A percentile compares a stretch with the other conserved stretches of the same genome.
phyloP scores from a whole-genome alignment of 2,888 invertebrate genomes.

The Cordilura impudica region DNA sequence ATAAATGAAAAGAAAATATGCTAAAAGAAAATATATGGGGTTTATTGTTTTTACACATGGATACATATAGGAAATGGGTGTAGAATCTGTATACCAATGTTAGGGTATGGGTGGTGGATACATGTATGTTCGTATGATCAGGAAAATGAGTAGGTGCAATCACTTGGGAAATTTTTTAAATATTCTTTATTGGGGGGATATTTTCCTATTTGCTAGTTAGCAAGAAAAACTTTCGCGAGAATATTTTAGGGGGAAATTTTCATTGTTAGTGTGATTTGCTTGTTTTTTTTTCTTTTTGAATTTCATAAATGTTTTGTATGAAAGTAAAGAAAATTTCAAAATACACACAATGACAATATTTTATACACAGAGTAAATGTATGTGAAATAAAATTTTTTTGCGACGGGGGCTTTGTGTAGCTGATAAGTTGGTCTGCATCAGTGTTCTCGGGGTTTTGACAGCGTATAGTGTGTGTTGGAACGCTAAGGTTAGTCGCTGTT shows the following conservation, averaged over 20 bases:
- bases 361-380: constrained; percentile 58
- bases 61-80: constrained; percentile 22
- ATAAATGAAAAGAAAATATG: constrained; percentile 24
- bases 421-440: constrained; percentile 77
- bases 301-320: constrained; percentile 40
- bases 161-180: constrained; percentile 69
- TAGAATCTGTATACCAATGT: constrained; percentile 9
- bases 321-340: constrained; percentile 25
- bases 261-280: constrained; percentile 14
- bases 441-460: constrained; percentile 79
- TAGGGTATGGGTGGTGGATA: neutral
- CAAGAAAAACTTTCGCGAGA: constrained; percentile 5
- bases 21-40: neutral
- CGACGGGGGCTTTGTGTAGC: constrained; percentile 75
- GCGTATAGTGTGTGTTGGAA: constrained; percentile 79
- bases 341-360: constrained; percentile 24
- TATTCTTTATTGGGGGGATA: constrained; percentile 21
- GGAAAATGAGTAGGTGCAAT: constrained; percentile 62
- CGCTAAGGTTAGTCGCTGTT: constrained; percentile 78
- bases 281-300: no score
- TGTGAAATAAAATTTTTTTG: constrained; percentile 65
- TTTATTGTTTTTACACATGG: neutral
- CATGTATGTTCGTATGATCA: constrained; percentile 3
- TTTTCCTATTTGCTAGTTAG: constrained; percentile 12
- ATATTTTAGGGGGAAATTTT: constrained; percentile 57